Percentiles rank a stretch among this genome's conserved stretches.
Conservation (phyloP, 2,797 vertebrate species). For the Diplodus puntazzo region DNA sequence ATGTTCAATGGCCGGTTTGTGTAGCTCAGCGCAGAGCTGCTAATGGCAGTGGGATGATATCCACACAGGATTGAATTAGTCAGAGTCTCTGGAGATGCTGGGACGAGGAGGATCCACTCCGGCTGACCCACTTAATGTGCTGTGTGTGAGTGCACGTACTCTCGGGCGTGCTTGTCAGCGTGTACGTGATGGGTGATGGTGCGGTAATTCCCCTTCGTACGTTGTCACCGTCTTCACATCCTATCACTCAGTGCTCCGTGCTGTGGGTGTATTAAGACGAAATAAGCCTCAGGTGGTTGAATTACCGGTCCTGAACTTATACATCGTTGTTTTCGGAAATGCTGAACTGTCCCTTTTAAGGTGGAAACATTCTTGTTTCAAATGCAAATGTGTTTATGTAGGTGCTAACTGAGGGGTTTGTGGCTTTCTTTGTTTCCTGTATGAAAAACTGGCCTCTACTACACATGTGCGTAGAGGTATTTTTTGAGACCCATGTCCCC, state of each 20-base stretch:
- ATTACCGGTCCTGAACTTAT: neutral
- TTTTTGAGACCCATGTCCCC: neutral
- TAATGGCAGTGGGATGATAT: conserved; percentile 69
- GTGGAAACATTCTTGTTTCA: neutral
- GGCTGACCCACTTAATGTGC: conserved; percentile 70
- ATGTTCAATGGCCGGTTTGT: conserved; percentile 7
- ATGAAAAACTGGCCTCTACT: conserved; percentile 9
- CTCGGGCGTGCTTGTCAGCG: conserved; percentile 40
- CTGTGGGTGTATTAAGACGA: conserved; percentile 9
- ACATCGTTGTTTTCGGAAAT: neutral
- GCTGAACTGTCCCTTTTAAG: neutral
- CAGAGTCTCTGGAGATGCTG: conserved; percentile 58
- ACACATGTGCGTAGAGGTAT: conserved; percentile 2
- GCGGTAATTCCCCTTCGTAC: conserved; percentile 24
- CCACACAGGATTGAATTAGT: conserved; percentile 71
- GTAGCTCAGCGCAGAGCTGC: conserved; percentile 25
- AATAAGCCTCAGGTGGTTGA: conserved; percentile 45
- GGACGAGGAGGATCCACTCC: conserved; percentile 59
- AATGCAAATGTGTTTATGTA: conserved; percentile 16
- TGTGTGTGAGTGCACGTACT: conserved; percentile 35
- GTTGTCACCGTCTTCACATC: conserved; percentile 21
- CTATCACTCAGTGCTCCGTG: conserved; percentile 2
- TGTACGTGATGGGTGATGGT: conserved; percentile 12
- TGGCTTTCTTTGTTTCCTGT: conserved; percentile 14
- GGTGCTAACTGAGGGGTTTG: neutral